Evolutionary conservation across 2,113 vertebrate species (phyloP), one percentile per base, ranked within the genome.

Genomic region (Microtus montanus): DNA sequence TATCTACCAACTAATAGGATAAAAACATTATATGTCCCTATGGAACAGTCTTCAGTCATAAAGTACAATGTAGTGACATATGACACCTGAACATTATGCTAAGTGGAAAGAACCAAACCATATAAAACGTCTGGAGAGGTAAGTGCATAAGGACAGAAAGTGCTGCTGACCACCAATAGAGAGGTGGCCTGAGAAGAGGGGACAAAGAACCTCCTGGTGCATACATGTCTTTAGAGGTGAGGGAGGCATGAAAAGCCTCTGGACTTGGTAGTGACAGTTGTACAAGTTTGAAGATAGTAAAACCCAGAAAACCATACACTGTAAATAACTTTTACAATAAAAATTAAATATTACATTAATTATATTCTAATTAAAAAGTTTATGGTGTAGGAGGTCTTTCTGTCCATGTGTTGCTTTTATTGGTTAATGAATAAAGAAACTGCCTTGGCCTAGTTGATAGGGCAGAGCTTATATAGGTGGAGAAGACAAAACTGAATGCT

Each of bases 291-390:
- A 93, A 92, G 68, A 88, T 83, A 95, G 10, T 66, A 70, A 68
- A 70, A n/a, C 68, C 33, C 35, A 96, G 33, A 44, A 15, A 58
- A 91, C 3, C 73, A 2, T 83, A 89, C 11, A 96, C 10, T 96
- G 90, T 88, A 84, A 92, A 94, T 49, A 10, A 75, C 44, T 88
- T 68, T 77, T 92, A 80, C 26, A 61, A 64, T n/a, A 15, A 90
- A 96, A 92, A 89, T 89, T 73, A 85, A 95, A 73, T 73, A 33
- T 92, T 75, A 78, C 66, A 71, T 84, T 44, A 93, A 84, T 47
- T 78, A 5, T 89, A 87, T 74, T 95, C 85, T 20, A 90, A 85
- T 70, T 49, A 63, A 90, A 94, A 95, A 73, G 38, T 73, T 73
- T 58, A 58, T 58, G 54, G 17, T 58, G 15, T 58, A 58, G 54